Conservation (phyloP, 2,888 invertebrate genomes). For the Steinernema hermaphroditum region DNA sequence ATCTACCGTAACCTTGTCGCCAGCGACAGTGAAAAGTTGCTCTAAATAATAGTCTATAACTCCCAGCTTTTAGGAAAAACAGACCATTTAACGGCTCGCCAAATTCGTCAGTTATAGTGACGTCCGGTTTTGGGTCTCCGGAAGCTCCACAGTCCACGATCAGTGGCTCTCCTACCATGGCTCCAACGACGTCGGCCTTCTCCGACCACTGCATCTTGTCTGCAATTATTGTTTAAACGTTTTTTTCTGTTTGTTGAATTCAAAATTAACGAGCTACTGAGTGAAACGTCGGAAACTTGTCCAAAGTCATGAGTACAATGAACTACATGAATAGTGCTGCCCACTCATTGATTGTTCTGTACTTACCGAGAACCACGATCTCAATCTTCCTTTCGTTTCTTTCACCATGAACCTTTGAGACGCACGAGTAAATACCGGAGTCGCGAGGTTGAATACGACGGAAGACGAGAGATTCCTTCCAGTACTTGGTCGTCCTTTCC, state of each 20-base stretch:
- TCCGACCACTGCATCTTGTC: constrained; percentile 56
- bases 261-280: not conserved
- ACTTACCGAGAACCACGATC: constrained; percentile 47
- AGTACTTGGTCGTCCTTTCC: constrained; percentile 42
- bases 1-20: constrained; percentile 54
- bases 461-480: constrained; percentile 53
- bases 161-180: constrained; percentile 54
- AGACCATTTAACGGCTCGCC: constrained; percentile 54
- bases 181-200: constrained; percentile 48
- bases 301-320: no score
- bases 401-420: constrained; percentile 46
- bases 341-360: not conserved
- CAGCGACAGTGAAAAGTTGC: constrained; percentile 47
- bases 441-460: constrained; percentile 44
- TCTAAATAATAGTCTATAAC: constrained; percentile 38
- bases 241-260: not conserved
- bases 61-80: constrained; percentile 2
- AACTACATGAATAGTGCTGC: no score
- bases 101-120: constrained; percentile 52
- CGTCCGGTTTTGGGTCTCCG: constrained; percentile 45
- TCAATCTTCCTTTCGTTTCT: constrained; percentile 42
- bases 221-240: no score
- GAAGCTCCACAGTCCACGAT: constrained; percentile 58
- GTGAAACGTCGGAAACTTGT: no score
- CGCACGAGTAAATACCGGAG: constrained; percentile 47